A percentile compares a stretch with the other conserved stretches of the same genome.
phyloP scores from a whole-genome alignment of 1,140 invertebrate genomes.

The Adelges cooleyi region DNA sequence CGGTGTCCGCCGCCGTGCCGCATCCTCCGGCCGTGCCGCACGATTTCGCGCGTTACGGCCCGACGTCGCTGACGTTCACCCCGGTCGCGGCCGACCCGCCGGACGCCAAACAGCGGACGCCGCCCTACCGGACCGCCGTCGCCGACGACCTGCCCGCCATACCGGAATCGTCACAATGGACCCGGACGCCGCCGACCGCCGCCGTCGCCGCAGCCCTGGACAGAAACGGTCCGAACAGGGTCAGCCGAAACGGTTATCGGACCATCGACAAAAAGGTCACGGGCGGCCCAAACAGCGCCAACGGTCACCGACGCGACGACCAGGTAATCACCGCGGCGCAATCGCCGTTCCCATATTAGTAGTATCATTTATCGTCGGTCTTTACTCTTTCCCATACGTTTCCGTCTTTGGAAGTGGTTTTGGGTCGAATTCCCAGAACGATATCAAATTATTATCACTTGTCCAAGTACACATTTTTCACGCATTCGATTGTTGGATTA shows the following conservation, averaged over 20 bases:
- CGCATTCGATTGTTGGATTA: too few species aligned
- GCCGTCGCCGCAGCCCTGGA: background rate
- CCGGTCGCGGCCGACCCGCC: background rate
- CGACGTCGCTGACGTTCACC: background rate
- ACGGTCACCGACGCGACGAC: background rate
- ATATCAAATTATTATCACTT: too few species aligned
- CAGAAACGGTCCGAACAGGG: background rate
- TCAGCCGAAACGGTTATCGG: background rate
- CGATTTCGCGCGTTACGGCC: background rate
- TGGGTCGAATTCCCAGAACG: too few species aligned
- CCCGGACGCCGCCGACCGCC: background rate
- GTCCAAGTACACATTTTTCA: too few species aligned
- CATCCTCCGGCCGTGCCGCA: background rate
- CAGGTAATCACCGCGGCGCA: too few species aligned
- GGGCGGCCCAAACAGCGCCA: conserved; percentile 18
- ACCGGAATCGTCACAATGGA: conserved; percentile 11
- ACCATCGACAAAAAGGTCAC: conserved; percentile 19
- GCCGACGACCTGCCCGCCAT: conserved; percentile 7
- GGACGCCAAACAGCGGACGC: background rate
- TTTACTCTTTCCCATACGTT: too few species aligned
- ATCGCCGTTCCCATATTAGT: too few species aligned
- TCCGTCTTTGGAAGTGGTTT: too few species aligned
- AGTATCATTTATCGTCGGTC: too few species aligned
- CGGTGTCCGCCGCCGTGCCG: conserved; percentile 31
- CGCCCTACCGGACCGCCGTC: background rate